phyloP scores from a whole-genome alignment of 2,797 vertebrate genomes.

The Amblyraja radiata region DNA sequence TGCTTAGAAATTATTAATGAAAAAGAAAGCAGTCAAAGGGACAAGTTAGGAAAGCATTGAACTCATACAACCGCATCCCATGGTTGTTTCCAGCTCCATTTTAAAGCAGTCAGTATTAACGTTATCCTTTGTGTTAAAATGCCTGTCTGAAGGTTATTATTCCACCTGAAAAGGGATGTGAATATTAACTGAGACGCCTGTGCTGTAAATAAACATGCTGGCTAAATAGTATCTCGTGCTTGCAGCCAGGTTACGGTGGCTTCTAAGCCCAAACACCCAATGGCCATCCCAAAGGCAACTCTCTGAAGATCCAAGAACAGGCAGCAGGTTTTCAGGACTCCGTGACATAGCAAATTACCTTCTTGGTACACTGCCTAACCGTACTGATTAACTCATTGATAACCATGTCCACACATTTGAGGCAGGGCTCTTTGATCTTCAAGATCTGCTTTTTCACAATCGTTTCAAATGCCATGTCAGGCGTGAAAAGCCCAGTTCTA shows the following conservation, averaged over 20 bases:
- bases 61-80: no score
- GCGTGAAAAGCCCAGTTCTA: conserved; percentile 99
- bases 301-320: conserved; percentile 22
- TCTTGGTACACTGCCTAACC: conserved; percentile 99
- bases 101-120: not conserved
- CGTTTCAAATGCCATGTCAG: conserved; percentile 99
- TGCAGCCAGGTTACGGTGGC: conserved; percentile 1
- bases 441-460: conserved; percentile 99
- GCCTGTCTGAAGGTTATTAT: not conserved
- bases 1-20: not conserved
- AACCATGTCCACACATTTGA: conserved; percentile 99
- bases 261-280: conserved; percentile 24
- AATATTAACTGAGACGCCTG: not conserved
- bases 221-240: not conserved
- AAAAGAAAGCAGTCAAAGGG: not conserved
- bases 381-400: conserved; percentile 99
- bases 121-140: not conserved
- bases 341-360: conserved; percentile 73
- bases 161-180: not conserved
- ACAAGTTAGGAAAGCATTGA: not conserved
- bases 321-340: conserved; percentile 44
- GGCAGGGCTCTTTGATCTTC: conserved; percentile 99
- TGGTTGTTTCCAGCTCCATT: not conserved
- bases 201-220: not conserved
- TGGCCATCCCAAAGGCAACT: not conserved